phyloP scores from a whole-genome alignment of 1,140 invertebrate genomes.

The Ooceraea biroi region DNA sequence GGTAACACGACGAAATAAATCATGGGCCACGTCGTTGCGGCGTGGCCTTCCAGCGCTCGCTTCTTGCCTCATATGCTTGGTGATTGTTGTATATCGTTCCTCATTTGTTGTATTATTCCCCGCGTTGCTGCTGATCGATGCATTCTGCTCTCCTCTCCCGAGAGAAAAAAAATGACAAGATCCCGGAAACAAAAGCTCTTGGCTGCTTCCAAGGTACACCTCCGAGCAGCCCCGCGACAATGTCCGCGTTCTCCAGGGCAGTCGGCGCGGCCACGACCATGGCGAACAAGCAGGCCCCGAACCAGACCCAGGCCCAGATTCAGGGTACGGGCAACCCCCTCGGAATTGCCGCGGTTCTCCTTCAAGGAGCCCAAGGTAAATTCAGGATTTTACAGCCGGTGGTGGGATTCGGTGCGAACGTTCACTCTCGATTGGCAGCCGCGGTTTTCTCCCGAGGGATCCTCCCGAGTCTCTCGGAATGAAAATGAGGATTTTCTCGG shows the following conservation, averaged over 20 bases:
- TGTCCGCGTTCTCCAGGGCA: conserved; percentile 81
- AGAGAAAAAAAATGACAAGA: conserved; percentile 64
- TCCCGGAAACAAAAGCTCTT: conserved; percentile 65
- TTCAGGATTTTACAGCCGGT: conserved; percentile 9
- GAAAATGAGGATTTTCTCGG: neutral
- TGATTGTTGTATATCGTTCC: neutral
- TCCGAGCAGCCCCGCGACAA: conserved; percentile 81
- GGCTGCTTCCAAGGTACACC: conserved; percentile 81
- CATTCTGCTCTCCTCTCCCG: conserved; percentile 10
- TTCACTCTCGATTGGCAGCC: neutral
- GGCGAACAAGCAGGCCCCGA: conserved; percentile 79
- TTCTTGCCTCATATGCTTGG: conserved; percentile 19
- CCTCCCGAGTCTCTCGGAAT: neutral
- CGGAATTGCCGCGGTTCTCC: conserved; percentile 84
- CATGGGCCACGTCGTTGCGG: neutral
- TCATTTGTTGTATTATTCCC: neutral
- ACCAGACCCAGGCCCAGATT: conserved; percentile 71
- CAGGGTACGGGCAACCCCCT: conserved; percentile 78
- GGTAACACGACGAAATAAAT: conserved; percentile 5
- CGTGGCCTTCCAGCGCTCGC: conserved; percentile 4
- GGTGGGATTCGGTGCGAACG: neutral
- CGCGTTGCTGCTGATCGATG: conserved; percentile 49
- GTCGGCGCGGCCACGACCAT: conserved; percentile 77
- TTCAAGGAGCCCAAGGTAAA: conserved; percentile 86
- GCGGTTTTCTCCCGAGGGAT: neutral